Evolutionary conservation across 1,140 invertebrate genomes (phyloP).

Genomic region (Nephila pilipes): DNA sequence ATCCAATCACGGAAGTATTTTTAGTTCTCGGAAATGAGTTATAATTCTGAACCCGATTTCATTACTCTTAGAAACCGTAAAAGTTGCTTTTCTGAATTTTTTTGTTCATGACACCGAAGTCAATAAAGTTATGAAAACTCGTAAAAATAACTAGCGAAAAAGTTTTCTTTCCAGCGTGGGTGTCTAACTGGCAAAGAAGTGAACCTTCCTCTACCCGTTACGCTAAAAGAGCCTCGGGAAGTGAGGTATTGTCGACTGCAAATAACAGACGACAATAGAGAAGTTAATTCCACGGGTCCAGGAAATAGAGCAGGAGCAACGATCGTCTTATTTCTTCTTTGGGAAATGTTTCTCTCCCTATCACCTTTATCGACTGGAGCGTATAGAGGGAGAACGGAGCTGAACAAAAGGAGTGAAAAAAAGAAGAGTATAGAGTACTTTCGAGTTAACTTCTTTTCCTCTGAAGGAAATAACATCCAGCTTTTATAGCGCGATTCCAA

Average conservation of each 20-base stretch:
- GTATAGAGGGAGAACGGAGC: not conserved
- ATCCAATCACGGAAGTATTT: not conserved
- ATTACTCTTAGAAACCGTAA: conserved; percentile 15
- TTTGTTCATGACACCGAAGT: not conserved
- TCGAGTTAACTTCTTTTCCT: conserved; percentile 53
- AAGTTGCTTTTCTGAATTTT: not conserved
- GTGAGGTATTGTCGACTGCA: not conserved
- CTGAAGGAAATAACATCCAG: conserved; percentile 37
- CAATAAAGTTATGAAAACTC: conserved; percentile 52
- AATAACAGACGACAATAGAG: conserved; percentile 52
- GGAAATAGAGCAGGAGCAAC: conserved; percentile 44
- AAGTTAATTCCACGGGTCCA: conserved; percentile 37
- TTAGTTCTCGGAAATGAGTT: conserved; percentile 25
- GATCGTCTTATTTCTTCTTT: conserved; percentile 24
- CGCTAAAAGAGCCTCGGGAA: not conserved
- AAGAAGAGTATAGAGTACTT: conserved; percentile 1
- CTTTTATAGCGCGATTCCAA: conserved; percentile 51
- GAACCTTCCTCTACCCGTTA: not conserved
- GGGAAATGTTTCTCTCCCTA: conserved; percentile 35
- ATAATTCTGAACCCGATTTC: conserved; percentile 25
- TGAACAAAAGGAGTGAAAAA: conserved; percentile 17
- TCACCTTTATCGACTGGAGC: conserved; percentile 27
- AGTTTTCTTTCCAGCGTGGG: not conserved
- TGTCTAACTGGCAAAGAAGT: not conserved
- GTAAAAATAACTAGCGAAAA: conserved; percentile 27